Percentiles rank a stretch among this genome's conserved stretches.
Conservation (phyloP, 2,113 vertebrate species). For the Crotalus viridis region DNA sequence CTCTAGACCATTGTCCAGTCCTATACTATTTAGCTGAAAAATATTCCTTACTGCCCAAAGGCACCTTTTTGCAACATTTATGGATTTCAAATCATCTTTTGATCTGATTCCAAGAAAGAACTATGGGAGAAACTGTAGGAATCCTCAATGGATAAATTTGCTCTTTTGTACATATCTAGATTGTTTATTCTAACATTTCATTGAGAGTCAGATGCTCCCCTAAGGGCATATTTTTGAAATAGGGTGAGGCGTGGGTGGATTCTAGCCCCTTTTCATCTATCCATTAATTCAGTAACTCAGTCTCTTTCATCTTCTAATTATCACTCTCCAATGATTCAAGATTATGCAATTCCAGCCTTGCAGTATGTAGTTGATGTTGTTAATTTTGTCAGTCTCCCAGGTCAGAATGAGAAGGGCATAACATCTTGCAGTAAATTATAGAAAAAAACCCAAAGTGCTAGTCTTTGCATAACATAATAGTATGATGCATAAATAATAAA, state of each 20-base stretch:
- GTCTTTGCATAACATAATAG: neutral
- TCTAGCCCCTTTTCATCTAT: neutral
- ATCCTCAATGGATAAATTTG: neutral
- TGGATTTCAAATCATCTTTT: neutral
- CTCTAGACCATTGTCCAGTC: neutral
- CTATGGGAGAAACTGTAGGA: neutral
- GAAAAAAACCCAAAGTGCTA: neutral
- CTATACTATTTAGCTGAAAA: neutral
- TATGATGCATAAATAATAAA: neutral
- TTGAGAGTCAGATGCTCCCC: neutral
- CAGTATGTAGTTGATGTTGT: neutral
- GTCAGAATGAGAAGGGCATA: too few species aligned
- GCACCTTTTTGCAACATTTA: neutral
- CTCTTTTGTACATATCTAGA: neutral
- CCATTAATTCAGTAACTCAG: neutral
- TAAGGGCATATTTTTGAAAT: neutral
- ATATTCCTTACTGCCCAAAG: neutral
- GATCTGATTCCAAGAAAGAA: neutral
- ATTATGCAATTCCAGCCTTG: neutral
- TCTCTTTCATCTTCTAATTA: neutral
- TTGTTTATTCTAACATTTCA: neutral
- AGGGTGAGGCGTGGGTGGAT: neutral
- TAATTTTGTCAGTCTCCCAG: neutral
- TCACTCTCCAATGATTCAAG: neutral
- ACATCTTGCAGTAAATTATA: too few species aligned